These are phyloP conservation scores for Tenebrio molitor DNA, from an alignment of 1,140 invertebrate species.

Conservation along the genomic window DNA sequence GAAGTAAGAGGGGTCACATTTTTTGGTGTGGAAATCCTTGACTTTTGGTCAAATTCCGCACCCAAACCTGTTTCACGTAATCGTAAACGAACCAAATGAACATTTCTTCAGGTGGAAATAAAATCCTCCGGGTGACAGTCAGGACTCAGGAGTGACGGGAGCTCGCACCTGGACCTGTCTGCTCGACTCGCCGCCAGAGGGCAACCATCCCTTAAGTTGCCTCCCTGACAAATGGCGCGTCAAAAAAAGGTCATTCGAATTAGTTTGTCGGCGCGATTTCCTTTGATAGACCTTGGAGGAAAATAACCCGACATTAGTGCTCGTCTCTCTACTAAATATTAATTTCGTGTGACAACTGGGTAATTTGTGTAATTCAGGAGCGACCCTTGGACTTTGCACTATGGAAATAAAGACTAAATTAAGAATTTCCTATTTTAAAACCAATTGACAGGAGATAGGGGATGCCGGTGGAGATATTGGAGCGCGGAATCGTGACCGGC, in stretches of 20 bases:
- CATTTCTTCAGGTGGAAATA: too few relatives aligned
- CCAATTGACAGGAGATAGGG: conserved; percentile 4
- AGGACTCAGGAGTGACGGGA: too few relatives aligned
- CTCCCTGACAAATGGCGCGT: background rate
- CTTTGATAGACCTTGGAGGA: conserved; percentile 24
- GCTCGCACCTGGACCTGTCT: too few relatives aligned
- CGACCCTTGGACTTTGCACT: conserved; percentile 49
- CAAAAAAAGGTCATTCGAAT: conserved; percentile 16
- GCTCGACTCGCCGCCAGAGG: too few relatives aligned
- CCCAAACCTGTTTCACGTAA: too few relatives aligned
- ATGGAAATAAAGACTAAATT: conserved; percentile 41
- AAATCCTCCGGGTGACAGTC: too few relatives aligned
- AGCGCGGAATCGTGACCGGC: too few relatives aligned
- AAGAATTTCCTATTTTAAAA: conserved; percentile 45
- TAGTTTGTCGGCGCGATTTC: conserved; percentile 3
- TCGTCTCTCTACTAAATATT: conserved; percentile 30
- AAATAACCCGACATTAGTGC: conserved; percentile 17
- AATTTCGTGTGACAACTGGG: conserved; percentile 36
- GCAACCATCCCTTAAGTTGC: too few relatives aligned
- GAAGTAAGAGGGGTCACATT: too few relatives aligned
- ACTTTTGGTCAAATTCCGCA: too few relatives aligned
- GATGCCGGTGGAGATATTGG: conserved; percentile 5
- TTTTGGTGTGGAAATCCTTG: too few relatives aligned
- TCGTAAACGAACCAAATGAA: too few relatives aligned
- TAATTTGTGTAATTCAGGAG: conserved; percentile 35